Evolutionary conservation across 2,797 vertebrate species (phyloP).

Genomic region (Tangara arthus): DNA sequence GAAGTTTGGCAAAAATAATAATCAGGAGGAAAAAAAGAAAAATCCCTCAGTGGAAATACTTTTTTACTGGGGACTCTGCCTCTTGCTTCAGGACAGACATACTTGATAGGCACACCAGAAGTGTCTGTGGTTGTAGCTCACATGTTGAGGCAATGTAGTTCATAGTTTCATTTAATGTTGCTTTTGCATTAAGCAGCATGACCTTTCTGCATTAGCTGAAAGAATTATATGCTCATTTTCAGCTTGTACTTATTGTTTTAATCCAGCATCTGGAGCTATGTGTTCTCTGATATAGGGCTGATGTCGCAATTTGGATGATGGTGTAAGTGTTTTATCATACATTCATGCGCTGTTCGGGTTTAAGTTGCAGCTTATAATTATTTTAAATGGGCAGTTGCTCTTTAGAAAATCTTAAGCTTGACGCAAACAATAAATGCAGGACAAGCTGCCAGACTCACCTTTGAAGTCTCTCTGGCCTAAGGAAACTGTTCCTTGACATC

Average conservation of each 20-base stretch:
- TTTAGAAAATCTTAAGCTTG: constrained; percentile 34
- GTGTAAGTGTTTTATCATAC: constrained; percentile 39
- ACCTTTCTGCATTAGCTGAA: constrained; percentile 25
- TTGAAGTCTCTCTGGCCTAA: constrained; percentile 53
- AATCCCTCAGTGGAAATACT: not conserved
- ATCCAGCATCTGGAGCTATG: constrained; percentile 51
- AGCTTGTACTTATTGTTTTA: constrained; percentile 35
- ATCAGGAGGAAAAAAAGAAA: not conserved
- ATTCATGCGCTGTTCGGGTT: not conserved
- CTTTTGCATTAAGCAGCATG: not conserved
- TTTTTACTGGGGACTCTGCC: not conserved
- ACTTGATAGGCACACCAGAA: not conserved
- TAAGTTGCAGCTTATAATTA: constrained; percentile 52
- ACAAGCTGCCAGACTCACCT: constrained; percentile 53
- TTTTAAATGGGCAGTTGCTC: constrained; percentile 44
- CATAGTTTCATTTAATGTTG: not conserved
- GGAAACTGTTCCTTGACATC: constrained; percentile 50
- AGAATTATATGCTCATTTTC: constrained; percentile 46
- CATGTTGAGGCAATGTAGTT: not conserved
- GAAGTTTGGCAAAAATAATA: not conserved
- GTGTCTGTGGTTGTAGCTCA: not conserved
- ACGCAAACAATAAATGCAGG: not conserved
- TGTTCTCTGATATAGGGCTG: constrained; percentile 16
- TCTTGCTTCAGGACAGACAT: not conserved
- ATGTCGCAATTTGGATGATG: not conserved